These are phyloP conservation scores for Atrichornis clamosus DNA, from an alignment of 2,113 vertebrate species.

Conservation along the genomic window DNA sequence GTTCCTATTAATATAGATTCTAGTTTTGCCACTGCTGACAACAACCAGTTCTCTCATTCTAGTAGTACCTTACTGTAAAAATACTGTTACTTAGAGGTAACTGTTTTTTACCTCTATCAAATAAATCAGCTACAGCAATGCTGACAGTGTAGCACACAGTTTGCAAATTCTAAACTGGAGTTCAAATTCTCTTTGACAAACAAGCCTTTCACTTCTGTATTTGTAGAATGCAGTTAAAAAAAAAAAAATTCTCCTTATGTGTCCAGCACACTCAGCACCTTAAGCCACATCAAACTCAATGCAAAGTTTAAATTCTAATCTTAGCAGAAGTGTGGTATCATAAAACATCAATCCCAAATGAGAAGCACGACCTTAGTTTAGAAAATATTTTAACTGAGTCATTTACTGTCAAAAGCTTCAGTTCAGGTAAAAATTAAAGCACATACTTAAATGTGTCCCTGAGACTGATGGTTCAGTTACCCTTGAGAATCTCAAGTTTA, in stretches of 20 bases:
- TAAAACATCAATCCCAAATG: not conserved
- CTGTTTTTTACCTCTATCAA: not conserved
- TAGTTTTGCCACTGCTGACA: not conserved
- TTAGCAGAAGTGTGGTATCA: not conserved
- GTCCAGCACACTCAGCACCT: not conserved
- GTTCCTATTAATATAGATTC: not conserved
- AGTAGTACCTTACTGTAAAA: not conserved
- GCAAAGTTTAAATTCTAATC: not conserved
- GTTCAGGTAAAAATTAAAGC: not conserved
- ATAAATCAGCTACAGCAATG: not conserved
- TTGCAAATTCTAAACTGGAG: not conserved
- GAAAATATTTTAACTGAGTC: not conserved
- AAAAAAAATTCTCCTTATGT: not conserved
- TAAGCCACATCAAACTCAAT: not conserved
- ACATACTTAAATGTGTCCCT: not conserved
- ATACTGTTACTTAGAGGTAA: not conserved
- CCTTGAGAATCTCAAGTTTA: not conserved
- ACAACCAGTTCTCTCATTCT: not conserved
- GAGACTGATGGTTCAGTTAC: not conserved
- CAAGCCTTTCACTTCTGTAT: not conserved
- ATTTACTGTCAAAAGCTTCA: not conserved
- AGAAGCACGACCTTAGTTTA: not conserved
- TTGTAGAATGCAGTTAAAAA: not conserved
- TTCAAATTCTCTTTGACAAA: not conserved
- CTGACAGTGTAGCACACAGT: not conserved